These are phyloP conservation scores for Pectinophora gossypiella DNA, from an alignment of 1,140 invertebrate genomes.

Conservation along the genomic window DNA sequence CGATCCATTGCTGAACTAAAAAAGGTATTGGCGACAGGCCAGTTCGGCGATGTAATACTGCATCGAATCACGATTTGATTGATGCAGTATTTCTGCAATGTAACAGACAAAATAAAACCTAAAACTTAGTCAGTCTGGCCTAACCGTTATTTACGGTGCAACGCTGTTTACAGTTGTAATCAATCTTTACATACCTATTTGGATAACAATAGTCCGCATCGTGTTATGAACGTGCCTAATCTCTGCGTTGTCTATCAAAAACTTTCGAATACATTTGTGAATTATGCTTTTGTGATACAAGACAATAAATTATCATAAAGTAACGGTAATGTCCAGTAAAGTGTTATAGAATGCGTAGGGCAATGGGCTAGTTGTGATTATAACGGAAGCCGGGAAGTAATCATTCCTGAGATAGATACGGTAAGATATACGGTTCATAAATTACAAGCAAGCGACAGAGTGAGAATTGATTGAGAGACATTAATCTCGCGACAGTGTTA, in stretches of 20 bases:
- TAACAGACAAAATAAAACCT: too few relatives aligned
- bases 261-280: neutral
- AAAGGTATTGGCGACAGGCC: neutral
- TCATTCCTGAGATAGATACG: neutral
- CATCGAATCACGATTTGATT: neutral
- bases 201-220: neutral
- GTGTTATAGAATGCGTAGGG: slow-evolving; percentile 11
- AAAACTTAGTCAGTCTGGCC: too few relatives aligned
- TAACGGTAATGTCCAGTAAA: slow-evolving; percentile 18
- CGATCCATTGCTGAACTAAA: neutral
- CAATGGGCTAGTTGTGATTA: slow-evolving; percentile 20
- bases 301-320: slow-evolving; percentile 26
- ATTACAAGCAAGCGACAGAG: neutral
- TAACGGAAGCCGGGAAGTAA: neutral
- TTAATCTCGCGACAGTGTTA: too few relatives aligned
- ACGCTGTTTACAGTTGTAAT: neutral
- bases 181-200: slow-evolving; percentile 1
- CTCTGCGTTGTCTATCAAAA: neutral
- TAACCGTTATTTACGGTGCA: neutral
- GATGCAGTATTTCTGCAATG: neutral
- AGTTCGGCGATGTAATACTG: neutral
- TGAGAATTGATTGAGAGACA: neutral
- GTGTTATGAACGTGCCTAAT: neutral
- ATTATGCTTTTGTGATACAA: slow-evolving; percentile 12
- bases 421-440: neutral